Percentiles rank a stretch among this genome's conserved stretches.
Conservation (phyloP, 92 coral and sea anemone genomes). For the Pocillopora grandis region DNA sequence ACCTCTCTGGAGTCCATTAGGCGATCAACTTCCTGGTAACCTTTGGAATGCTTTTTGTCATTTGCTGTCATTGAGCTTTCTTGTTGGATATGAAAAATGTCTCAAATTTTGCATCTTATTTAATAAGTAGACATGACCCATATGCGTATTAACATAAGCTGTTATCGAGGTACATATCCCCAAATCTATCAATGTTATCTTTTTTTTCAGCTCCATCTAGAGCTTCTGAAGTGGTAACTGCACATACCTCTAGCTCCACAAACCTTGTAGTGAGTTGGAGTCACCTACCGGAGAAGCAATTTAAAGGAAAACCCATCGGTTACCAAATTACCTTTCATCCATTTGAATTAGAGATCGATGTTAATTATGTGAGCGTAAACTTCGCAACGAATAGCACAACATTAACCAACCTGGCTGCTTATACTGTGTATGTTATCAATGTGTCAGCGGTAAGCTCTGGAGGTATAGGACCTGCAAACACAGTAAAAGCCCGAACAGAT, state of each 20-base stretch:
- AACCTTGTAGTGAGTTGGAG: not conserved
- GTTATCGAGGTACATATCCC: not conserved
- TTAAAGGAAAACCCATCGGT: not conserved
- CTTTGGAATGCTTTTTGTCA: too few relatives aligned
- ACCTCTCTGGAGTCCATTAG: too few relatives aligned
- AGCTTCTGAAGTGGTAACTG: constrained; percentile 14
- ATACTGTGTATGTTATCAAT: too few relatives aligned
- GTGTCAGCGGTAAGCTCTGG: too few relatives aligned
- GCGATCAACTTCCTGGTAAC: too few relatives aligned
- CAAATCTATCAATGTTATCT: too few relatives aligned
- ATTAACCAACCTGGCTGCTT: not conserved
- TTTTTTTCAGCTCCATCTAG: constrained; percentile 8
- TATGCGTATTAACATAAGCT: not conserved
- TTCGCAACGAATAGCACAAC: not conserved
- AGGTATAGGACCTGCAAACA: constrained; percentile 23
- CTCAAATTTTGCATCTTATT: too few relatives aligned
- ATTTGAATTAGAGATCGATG: constrained; percentile 6
- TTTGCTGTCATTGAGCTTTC: too few relatives aligned
- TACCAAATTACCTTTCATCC: constrained; percentile 3
- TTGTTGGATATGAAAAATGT: too few relatives aligned
- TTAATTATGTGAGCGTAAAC: not conserved
- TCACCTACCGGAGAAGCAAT: not conserved
- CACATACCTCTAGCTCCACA: constrained; percentile 32
- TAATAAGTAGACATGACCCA: too few relatives aligned
- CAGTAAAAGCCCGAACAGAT: constrained; percentile 27